These are phyloP conservation scores for Gorsachius magnificus DNA, from an alignment of 2,797 vertebrate species.

Conservation along the genomic window DNA sequence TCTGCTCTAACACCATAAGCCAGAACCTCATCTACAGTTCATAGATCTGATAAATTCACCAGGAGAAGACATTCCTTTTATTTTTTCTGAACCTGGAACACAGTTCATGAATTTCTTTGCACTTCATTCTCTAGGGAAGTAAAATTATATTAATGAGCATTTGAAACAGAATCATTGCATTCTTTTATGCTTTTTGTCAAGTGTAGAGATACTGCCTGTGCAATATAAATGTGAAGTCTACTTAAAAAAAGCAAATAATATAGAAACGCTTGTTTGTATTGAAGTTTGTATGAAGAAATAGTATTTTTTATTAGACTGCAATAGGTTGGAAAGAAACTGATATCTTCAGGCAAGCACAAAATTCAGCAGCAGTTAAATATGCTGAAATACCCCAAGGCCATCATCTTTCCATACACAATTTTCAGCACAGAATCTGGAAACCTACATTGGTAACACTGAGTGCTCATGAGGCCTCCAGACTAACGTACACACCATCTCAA, in stretches of 20 bases:
- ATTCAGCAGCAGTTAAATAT: not conserved
- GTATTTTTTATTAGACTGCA: not conserved
- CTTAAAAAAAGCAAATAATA: not conserved
- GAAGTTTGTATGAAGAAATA: not conserved
- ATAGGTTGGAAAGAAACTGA: not conserved
- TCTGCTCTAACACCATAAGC: not conserved
- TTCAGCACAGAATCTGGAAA: not conserved
- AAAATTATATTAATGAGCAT: not conserved
- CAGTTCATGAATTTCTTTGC: not conserved
- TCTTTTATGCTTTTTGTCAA: not conserved
- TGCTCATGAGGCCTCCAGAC: not conserved
- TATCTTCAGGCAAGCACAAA: not conserved
- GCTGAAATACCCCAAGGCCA: not conserved
- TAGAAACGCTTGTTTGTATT: not conserved
- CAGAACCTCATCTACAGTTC: not conserved
- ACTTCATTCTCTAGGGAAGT: not conserved
- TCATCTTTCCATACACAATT: not conserved
- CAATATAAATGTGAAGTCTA: not conserved
- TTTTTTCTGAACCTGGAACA: not conserved
- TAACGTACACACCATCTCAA: not conserved
- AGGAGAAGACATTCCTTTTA: not conserved
- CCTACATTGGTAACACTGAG: not conserved
- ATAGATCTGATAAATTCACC: not conserved
- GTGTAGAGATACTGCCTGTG: not conserved
- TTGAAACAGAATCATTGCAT: not conserved